Evolutionary conservation across 1,140 invertebrate genomes (phyloP).

Genomic region (Apocrypta bakeri): DNA sequence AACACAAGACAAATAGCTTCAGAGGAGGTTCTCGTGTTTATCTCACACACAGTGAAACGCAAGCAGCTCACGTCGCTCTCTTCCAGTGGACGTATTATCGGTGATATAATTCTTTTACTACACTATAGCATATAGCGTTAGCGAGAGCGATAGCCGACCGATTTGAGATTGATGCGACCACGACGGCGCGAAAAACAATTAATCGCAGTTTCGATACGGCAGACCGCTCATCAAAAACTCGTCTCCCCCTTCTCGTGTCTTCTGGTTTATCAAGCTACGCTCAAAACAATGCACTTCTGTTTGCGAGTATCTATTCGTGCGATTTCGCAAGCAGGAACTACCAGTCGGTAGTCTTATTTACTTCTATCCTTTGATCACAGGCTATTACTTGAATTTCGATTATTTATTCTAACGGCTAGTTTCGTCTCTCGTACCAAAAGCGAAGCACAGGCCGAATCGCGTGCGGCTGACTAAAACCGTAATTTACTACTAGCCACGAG

Average conservation of each 20-base stretch:
- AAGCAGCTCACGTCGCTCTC: background rate
- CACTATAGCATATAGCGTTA: background rate
- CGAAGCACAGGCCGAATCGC: too few relatives aligned
- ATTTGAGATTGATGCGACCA: slow-evolving; percentile 24
- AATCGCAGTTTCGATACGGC: slow-evolving; percentile 10
- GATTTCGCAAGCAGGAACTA: too few relatives aligned
- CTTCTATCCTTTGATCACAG: background rate
- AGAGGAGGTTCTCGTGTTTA: slow-evolving; percentile 5
- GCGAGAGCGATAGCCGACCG: background rate
- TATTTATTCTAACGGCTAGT: too few relatives aligned
- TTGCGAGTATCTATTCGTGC: too few relatives aligned
- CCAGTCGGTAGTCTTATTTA: too few relatives aligned
- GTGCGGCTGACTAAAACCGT: background rate
- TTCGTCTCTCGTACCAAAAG: too few relatives aligned
- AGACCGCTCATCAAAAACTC: slow-evolving; percentile 26
- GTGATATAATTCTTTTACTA: slow-evolving; percentile 9
- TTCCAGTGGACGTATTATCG: background rate
- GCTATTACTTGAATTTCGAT: too few relatives aligned
- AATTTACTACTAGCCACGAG: background rate
- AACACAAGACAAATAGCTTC: slow-evolving; percentile 24
- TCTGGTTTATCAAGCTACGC: background rate
- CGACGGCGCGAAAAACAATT: slow-evolving; percentile 35
- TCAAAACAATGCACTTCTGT: background rate
- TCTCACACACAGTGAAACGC: background rate
- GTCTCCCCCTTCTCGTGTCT: background rate